phyloP scores from a whole-genome alignment of 1,140 invertebrate genomes.

The Calliopsis andreniformis region DNA sequence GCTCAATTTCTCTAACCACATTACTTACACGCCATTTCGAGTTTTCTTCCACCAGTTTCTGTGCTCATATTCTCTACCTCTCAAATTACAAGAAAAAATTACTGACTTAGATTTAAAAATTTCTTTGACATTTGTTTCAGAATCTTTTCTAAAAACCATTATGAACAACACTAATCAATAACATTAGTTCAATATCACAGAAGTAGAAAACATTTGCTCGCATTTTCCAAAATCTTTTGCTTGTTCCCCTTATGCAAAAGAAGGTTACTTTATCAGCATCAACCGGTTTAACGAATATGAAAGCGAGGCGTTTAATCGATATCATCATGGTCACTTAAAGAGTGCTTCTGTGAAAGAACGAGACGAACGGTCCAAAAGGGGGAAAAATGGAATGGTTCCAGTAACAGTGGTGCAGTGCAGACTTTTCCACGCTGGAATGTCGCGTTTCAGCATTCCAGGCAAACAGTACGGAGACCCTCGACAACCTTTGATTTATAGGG shows the following conservation, averaged over 20 bases:
- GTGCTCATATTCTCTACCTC: no score
- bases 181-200: no score
- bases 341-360: neutral
- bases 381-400: conserved; percentile 34
- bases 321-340: conserved; percentile 15
- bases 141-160: no score
- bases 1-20: no score
- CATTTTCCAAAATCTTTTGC: no score
- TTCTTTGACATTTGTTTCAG: no score
- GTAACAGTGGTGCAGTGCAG: conserved; percentile 9
- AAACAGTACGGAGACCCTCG: conserved; percentile 15
- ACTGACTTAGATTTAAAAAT: no score
- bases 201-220: no score
- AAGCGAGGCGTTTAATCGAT: conserved; percentile 30
- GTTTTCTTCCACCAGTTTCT: no score
- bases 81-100: no score
- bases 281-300: neutral
- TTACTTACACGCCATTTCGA: no score
- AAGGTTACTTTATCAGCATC: neutral
- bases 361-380: neutral
- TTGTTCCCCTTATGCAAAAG: neutral
- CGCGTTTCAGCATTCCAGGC: conserved; percentile 50
- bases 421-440: conserved; percentile 50
- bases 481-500: conserved; percentile 26
- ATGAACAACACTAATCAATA: no score